Conservation (phyloP, 2,797 vertebrate species). For the Melanotaenia maccullochi region DNA sequence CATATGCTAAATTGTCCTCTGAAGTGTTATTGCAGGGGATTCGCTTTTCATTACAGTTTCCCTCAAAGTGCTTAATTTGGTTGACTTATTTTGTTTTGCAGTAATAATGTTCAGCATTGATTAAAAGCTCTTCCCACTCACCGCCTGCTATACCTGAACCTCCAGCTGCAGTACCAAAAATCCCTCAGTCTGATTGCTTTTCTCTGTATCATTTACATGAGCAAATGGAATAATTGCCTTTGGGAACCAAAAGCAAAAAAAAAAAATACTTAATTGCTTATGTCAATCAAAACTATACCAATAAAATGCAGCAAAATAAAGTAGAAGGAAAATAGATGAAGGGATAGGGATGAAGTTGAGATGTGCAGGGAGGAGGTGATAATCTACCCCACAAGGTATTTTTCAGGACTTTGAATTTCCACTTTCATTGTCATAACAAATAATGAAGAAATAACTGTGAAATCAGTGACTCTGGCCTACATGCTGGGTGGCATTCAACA, state of each 20-base stretch:
- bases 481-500: conserved; percentile 55
- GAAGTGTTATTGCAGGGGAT: conserved; percentile 49
- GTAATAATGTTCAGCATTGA: conserved; percentile 48
- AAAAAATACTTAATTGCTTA: conserved; percentile 24
- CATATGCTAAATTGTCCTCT: conserved; percentile 60
- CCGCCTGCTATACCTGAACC: conserved; percentile 32
- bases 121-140: conserved; percentile 53
- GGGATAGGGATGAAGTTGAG: not conserved
- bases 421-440: conserved; percentile 25
- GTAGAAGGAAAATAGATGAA: not conserved
- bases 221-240: not conserved
- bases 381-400: not conserved
- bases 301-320: not conserved
- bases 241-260: conserved; percentile 35
- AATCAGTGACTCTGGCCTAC: conserved; percentile 27
- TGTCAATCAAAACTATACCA: conserved; percentile 34
- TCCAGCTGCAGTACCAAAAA: not conserved
- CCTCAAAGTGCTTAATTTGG: conserved; percentile 55
- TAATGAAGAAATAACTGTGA: conserved; percentile 13
- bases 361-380: not conserved
- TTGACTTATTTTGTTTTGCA: conserved; percentile 65
- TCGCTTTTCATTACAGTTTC: conserved; percentile 59
- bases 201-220: conserved; percentile 13
- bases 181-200: conserved; percentile 26
- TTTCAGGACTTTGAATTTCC: conserved; percentile 18